Base-by-base conservation (phyloP, 2,113 vertebrate species). In the Choloepus hoffmanni region DNA sequence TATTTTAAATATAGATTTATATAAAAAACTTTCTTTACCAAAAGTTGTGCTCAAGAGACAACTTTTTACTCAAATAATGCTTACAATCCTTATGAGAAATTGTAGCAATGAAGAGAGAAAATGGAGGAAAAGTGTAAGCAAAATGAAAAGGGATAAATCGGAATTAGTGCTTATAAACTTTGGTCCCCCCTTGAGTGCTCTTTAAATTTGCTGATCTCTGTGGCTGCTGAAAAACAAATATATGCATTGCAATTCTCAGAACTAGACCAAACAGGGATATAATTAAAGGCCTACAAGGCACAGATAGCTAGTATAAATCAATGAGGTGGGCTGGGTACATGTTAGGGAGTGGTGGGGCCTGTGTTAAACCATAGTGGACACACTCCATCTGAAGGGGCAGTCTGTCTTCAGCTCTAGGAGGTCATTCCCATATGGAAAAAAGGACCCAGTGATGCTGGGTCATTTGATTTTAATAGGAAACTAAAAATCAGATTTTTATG, bases 1-100 rank as follows among this genome's bases (percentile, higher is more conserved):
- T 83, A 85, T 92, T 86, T 95, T 70, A 92, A 95, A 67, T 79
- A 40, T 76, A 97, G 60, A 90, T 73, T 90, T 85, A 82, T 88
- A 72, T 9, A 24, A 68, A 90, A 85, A 76, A 36, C 23, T 82
- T 96, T 83, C 84, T 92, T 89, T 76, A 85, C 43, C 40, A n/a
- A 95, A 96, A 95, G 77, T 78, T 96, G 7, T 90, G 50, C n/a
- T 89, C 85, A 67, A 50, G 68, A 84, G 50, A 74, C 60, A 95
- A 89, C 58, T 84, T 58, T 33, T 84, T 74, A 76, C 81, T 92
- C 70, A 89, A 74, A 86, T 78, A 87, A 95, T 45, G 26, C 48
- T 55, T 82, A 50, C 92, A 90, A 53, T 19, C 23, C 18, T 95
- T 89, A 53, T 10, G 14, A 85, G 58, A 83, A 94, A 45, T 85